Base-by-base conservation (phyloP, 2,797 vertebrate species). In the Melopsittacus undulatus region DNA sequence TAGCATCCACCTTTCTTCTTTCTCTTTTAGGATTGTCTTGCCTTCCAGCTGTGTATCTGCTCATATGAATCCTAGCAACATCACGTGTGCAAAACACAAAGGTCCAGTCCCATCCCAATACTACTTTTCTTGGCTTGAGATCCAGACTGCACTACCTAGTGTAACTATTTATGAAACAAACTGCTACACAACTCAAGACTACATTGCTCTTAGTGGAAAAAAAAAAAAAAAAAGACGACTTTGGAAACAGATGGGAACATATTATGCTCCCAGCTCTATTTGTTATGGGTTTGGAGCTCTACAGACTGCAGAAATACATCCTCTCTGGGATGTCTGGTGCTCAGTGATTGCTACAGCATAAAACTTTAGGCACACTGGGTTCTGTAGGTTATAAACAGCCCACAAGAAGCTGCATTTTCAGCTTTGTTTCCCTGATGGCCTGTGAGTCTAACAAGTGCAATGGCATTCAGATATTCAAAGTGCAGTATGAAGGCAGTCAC, bases 1-100 rank as follows among this genome's bases (percentile, higher is more conserved):
- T 51, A 85, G 11, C 24, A 80, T n/a, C 49, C 36, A 83, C 11
- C 64, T 59, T 45, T 52, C 51, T 83, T 48, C 26, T 22, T 72
- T 56, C 42, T 69, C 9, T 82, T 92, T 70, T 16, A 77, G 72
- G 83, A 95, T 83, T 94, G 64, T 85, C 91, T 90, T 90, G 68
- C 72, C 36, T 92, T 80, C 68, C 36, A 77, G 64, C 38, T 81
- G 14, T n/a, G 14, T 26, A 83, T 54, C 70, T 67, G 26, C 49
- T 67, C 17, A n/a, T 21, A 29, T 0, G 27, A 88, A 89, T 43
- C 30, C 46, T 30, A 89, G 64, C 24, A 67, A 86, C 38, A 43
- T 20, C 20, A 74, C 3, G 12, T 36, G 30, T n/a, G 79, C 45
- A 43, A 83, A 92, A 86, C 5, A 77, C 38, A 51, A 83, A 81